A percentile compares a stretch with the other conserved stretches of the same genome.
These are phyloP conservation scores for Cebus imitator DNA, from an alignment of 2,113 vertebrate species.

Conservation along the genomic window DNA sequence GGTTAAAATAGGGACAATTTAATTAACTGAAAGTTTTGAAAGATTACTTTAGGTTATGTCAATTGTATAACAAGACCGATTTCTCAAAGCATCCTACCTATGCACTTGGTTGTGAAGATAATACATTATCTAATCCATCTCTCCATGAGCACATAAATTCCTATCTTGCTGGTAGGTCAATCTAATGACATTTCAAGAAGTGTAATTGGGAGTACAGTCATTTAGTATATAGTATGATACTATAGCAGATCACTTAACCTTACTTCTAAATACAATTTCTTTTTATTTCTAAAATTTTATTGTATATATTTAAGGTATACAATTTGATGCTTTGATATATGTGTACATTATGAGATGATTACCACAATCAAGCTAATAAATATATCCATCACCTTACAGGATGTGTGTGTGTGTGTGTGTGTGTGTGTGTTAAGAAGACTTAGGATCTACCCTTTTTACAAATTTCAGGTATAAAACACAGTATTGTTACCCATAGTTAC, in stretches of 20 bases:
- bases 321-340: neutral
- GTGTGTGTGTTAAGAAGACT: neutral
- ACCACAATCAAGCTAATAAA: neutral
- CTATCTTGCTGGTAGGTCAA: neutral
- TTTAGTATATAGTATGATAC: neutral
- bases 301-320: neutral
- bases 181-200: neutral
- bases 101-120: neutral
- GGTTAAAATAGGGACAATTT: neutral
- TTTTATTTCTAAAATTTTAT: neutral
- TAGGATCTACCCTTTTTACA: neutral
- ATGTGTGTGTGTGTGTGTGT: neutral
- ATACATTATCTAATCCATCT: neutral
- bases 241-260: neutral
- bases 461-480: neutral
- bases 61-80: neutral
- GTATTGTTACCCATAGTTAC: neutral
- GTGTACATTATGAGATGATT: neutral
- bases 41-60: constrained; percentile 3
- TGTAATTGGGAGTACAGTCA: neutral
- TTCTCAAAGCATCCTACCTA: neutral
- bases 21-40: neutral
- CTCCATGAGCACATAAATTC: neutral
- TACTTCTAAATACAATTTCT: neutral
- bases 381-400: neutral